These are phyloP conservation scores for Andrena fulva DNA, from an alignment of 2,888 invertebrate species.

Conservation along the genomic window DNA sequence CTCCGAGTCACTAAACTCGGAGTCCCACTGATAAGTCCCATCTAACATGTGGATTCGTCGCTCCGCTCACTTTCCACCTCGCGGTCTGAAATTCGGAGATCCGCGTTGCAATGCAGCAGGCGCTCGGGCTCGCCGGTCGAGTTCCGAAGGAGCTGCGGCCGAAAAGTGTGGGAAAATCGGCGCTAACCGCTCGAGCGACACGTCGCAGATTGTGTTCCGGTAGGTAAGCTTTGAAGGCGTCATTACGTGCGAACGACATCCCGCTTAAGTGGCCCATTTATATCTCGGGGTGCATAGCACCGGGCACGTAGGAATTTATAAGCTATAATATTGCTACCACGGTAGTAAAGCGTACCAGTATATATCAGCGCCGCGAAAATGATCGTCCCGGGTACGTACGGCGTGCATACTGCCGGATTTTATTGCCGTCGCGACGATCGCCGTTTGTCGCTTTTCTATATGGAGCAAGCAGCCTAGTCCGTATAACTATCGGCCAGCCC, in stretches of 20 bases:
- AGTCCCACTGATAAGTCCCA: not conserved
- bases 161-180: conserved; percentile 58
- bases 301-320: conserved; percentile 79
- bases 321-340: conserved; percentile 81
- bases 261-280: conserved; percentile 78
- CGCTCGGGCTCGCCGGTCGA: too few species aligned
- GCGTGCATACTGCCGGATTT: conserved; percentile 70
- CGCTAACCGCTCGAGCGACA: conserved; percentile 52
- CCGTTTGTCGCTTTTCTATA: conserved; percentile 67
- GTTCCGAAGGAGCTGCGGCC: not conserved
- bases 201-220: conserved; percentile 61
- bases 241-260: conserved; percentile 79
- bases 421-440: conserved; percentile 68
- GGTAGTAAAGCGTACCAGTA: conserved; percentile 79
- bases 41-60: not conserved
- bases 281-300: conserved; percentile 68
- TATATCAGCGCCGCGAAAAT: conserved; percentile 79
- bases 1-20: not conserved
- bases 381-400: conserved; percentile 68
- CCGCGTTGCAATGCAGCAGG: too few species aligned
- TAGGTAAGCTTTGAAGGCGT: conserved; percentile 77
- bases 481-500: conserved; percentile 57
- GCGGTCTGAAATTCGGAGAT: too few species aligned
- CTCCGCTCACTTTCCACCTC: not conserved
- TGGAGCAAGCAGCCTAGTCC: conserved; percentile 57